Percentiles rank a stretch among this genome's conserved stretches.
Evolutionary conservation across 2,888 invertebrate genomes (phyloP).

Genomic region (Hypomecis atomaria): DNA sequence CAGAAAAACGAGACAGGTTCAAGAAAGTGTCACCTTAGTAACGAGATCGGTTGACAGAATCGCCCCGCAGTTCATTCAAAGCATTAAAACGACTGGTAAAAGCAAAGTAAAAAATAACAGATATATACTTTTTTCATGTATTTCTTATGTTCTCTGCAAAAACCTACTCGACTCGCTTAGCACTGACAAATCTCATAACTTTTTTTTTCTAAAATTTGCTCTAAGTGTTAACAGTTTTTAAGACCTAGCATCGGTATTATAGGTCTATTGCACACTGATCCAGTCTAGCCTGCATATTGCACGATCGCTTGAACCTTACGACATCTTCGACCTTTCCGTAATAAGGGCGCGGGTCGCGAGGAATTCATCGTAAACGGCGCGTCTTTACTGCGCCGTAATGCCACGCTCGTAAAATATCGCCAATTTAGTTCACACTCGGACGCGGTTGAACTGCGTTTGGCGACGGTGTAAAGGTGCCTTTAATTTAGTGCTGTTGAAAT

Average conservation of each 20-base stretch:
- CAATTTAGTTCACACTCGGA: conserved; percentile 78
- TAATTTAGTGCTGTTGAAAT: conserved; percentile 9
- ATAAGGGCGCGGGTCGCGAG: conserved; percentile 73
- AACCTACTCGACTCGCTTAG: no score
- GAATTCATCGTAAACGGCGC: conserved; percentile 73
- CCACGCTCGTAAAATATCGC: conserved; percentile 77
- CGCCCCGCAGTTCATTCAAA: no score
- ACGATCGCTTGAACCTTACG: conserved; percentile 25
- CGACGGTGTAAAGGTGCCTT: conserved; percentile 40
- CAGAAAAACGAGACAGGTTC: no score
- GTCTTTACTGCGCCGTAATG: conserved; percentile 75
- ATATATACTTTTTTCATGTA: no score
- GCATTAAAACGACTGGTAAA: no score
- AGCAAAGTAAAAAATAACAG: no score
- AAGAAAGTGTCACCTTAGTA: no score
- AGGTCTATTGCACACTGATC: conserved; percentile 4
- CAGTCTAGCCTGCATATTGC: conserved; percentile 25
- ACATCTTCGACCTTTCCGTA: conserved; percentile 55
- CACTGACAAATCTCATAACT: no score
- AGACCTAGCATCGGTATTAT: not conserved
- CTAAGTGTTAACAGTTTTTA: no score
- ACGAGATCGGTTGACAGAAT: no score
- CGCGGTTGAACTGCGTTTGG: conserved; percentile 38
- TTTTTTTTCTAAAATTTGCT: no score
- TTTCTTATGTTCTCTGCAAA: no score